Conservation (phyloP, 1,140 invertebrate species). For the Lutraria rhynchaena region DNA sequence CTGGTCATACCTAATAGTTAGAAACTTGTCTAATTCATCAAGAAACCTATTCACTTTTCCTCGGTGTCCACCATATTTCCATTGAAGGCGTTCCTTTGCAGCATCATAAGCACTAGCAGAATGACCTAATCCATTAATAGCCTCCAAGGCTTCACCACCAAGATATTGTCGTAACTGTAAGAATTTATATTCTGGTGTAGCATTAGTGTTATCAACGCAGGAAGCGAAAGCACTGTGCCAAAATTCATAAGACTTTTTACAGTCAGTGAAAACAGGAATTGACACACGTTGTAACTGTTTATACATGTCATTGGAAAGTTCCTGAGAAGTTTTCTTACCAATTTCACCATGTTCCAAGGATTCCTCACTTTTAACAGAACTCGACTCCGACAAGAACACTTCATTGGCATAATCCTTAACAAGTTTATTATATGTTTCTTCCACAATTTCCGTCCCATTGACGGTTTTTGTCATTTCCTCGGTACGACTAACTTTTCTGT, state of each 20-base stretch:
- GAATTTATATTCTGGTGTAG: conserved; percentile 31
- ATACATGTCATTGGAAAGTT: not conserved
- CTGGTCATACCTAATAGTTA: conserved; percentile 21
- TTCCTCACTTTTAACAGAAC: not conserved
- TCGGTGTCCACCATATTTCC: conserved; percentile 25
- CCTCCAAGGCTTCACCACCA: conserved; percentile 19
- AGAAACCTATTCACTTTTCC: conserved; percentile 6
- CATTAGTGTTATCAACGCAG: conserved; percentile 23
- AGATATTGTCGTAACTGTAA: conserved; percentile 31
- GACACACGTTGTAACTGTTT: conserved; percentile 5
- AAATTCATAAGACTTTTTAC: conserved; percentile 14
- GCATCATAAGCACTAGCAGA: not conserved
- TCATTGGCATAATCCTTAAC: not conserved
- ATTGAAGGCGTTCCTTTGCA: conserved; percentile 21
- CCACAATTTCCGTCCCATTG: not conserved
- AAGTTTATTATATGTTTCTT: not conserved
- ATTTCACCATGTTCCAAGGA: not conserved
- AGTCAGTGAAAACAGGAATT: conserved; percentile 15
- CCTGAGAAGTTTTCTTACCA: too few species aligned
- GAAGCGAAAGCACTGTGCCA: conserved; percentile 20
- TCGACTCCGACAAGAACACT: not conserved
- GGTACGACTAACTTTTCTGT: not conserved
- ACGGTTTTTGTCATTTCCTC: not conserved
- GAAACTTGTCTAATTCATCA: conserved; percentile 24
- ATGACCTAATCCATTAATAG: conserved; percentile 28